A percentile compares a stretch with the other conserved stretches of the same genome.
These are phyloP conservation scores for Amitus sp. DNA, from an alignment of 2,888 invertebrate genomes.

Conservation along the genomic window DNA sequence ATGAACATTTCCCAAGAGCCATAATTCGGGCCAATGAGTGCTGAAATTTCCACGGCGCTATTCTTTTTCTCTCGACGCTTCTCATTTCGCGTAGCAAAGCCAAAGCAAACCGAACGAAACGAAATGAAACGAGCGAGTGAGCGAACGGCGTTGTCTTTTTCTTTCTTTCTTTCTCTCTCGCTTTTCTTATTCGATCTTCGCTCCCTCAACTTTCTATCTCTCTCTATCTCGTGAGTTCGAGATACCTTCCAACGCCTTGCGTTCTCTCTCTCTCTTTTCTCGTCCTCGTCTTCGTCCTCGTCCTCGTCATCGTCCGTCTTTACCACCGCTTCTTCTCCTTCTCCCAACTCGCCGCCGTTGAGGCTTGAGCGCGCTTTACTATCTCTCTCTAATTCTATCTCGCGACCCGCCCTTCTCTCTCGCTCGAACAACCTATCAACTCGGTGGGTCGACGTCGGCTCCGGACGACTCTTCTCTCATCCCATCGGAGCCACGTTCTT, in stretches of 20 bases:
- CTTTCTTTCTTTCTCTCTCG: conserved; percentile 22
- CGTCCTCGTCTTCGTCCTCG: too few species aligned
- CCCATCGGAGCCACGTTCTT: conserved; percentile 64
- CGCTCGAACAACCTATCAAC: conserved; percentile 62
- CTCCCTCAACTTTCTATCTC: conserved; percentile 34
- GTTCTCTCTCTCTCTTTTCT: conserved; percentile 24
- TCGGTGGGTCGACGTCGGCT: conserved; percentile 63
- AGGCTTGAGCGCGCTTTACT: conserved; percentile 42
- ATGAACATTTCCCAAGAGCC: too few species aligned
- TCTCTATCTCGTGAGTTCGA: too few species aligned
- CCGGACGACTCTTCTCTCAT: conserved; percentile 64
- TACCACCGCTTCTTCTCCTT: conserved; percentile 30
- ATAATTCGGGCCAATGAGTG: background rate
- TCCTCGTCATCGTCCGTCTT: conserved; percentile 33
- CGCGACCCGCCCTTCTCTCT: conserved; percentile 52
- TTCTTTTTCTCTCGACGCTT: conserved; percentile 40
- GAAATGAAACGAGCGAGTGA: conserved; percentile 50
- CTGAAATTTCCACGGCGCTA: conserved; percentile 2
- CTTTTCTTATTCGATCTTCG: conserved; percentile 50
- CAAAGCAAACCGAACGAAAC: conserved; percentile 53
- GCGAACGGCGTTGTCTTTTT: conserved; percentile 32
- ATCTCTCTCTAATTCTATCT: conserved; percentile 62
- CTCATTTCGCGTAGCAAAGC: conserved; percentile 47
- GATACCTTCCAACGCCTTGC: conserved; percentile 26
- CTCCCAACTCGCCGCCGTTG: conserved; percentile 42